Base-by-base conservation (phyloP, 2,797 vertebrate species). In the Chrysolophus pictus region DNA sequence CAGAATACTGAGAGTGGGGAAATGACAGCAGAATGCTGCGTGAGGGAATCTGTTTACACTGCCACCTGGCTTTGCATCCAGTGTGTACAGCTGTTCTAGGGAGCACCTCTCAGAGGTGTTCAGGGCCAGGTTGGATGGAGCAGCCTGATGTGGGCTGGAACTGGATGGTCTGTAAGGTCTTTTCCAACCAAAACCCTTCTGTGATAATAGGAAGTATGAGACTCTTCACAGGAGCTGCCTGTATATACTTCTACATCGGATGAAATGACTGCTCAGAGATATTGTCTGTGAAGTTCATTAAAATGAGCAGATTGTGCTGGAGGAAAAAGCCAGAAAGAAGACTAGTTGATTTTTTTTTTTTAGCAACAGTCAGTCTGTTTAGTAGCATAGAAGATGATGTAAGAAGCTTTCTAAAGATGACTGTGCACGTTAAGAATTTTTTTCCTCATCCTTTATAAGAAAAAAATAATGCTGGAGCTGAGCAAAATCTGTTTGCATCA, bases 331-430 rank as follows among this genome's bases (percentile, higher is more conserved):
- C 56, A 49, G 53, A 56, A 60, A 55, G 9, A 63, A 64, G 44
- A 70, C 74, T 71, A 92, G 78, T 35, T 89, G 51, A 70, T 91
- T 23, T 93, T 87, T 95, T 42, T 87, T 96, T 39, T 39, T 39
- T 14, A 91, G 39, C 70, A 51, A 72, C 37, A 39, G 46, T 81
- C 44, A 62, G 59, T 67, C n/a, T 90, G 2, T 87, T 80, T 37
- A 56, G 75, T 88, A 92, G 65, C 69, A 51, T 85, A 4, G 42
- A 69, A 88, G 72, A n/a, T 71, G 18, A n/a, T 71, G 18, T 77
- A 31, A 82, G 65, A 76, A 75, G 42, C 79, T 87, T 77, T 83
- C 55, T 63, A 58, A 75, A 81, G 56, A 39, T 92, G 76, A 69
- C 82, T 71, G 5, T 83, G 79, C 70, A 64, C 84, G 63, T 60